Evolutionary conservation across 2,113 vertebrate species (phyloP), one percentile per base, ranked within the genome.

Genomic region (Ornithorhynchus anatinus): DNA sequence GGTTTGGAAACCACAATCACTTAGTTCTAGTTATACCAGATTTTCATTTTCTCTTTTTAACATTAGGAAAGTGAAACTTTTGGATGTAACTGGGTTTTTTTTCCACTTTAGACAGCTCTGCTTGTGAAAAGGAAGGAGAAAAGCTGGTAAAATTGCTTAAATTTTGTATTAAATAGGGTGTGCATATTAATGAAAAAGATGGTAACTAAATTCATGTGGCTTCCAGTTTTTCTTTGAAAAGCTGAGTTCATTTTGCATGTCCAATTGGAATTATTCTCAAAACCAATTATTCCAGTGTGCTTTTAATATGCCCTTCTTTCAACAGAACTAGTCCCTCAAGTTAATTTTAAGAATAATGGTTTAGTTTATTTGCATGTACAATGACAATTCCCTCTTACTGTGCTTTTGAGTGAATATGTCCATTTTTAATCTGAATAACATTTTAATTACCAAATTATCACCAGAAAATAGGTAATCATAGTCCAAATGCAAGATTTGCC

Each of bases 171-270:
- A 25, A n/a, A 25, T 59, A 20, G 20, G 19, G 8, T 64, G n/a
- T 32, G 7, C 5, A 37, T 23, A 31, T 42, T 48, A 56, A 38
- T 42, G 23, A 54, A 36, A 5, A 8, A 63, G 59, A 64, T 59
- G 25, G 19, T 13, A 51, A 38, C 2, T 43, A 74, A 51, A 53
- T 59, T 33, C 7, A 8, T n/a, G 2, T 45, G 54, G 20, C 17
- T 65, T 59, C 25, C 16, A 33, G 50, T 74, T 75, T 48, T 48
- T 2, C 16, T 44, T 53, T 54, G 35, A 67, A 79, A 62, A 74
- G 13, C 11, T 42, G 53, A 51, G 39, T 6, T 32, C 54, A 67
- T 33, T 59, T 73, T 71, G 27, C 68, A 58, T 63, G 11, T 50
- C 5, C 40, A 60, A 29, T 2, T 48, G 25, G n/a, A 66, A 72